Conservation (phyloP, 2,797 vertebrate genomes). For the Pseudomugil tenellus region DNA sequence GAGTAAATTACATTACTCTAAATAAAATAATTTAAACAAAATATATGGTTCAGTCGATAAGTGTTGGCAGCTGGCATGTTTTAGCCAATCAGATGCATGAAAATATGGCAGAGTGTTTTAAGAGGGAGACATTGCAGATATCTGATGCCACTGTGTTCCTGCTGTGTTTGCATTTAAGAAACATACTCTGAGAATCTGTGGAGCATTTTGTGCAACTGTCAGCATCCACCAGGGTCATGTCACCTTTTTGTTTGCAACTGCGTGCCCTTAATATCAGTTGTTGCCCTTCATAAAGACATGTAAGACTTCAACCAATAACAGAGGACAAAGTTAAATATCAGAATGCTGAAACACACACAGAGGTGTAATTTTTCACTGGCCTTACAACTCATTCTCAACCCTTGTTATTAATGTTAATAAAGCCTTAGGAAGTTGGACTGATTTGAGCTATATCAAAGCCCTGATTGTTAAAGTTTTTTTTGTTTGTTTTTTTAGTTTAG, state of each 20-base stretch:
- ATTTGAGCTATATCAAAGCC: too few relatives aligned
- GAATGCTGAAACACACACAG: background rate
- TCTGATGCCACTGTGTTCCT: conserved; percentile 8
- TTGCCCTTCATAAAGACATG: background rate
- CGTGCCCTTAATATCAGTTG: background rate
- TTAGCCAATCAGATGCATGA: conserved; percentile 51
- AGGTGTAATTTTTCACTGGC: background rate
- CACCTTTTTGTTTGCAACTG: conserved; percentile 9
- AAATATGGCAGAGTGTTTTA: conserved; percentile 51
- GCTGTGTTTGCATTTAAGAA: conserved; percentile 2
- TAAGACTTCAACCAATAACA: background rate
- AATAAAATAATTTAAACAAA: conserved; percentile 51
- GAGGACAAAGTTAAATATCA: background rate
- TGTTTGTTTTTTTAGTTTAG: too few relatives aligned
- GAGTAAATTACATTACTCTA: conserved; percentile 52
- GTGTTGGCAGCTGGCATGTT: conserved; percentile 21
- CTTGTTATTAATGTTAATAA: too few relatives aligned
- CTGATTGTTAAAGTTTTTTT: too few relatives aligned
- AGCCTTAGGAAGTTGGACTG: too few relatives aligned
- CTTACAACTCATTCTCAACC: too few relatives aligned
- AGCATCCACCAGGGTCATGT: background rate
- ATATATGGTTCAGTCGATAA: conserved; percentile 27
- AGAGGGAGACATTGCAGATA: conserved; percentile 5
- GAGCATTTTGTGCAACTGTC: background rate
- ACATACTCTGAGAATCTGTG: conserved; percentile 9